Conservation (phyloP, 2,888 invertebrate genomes). For the Dastarcus helophoroides region DNA sequence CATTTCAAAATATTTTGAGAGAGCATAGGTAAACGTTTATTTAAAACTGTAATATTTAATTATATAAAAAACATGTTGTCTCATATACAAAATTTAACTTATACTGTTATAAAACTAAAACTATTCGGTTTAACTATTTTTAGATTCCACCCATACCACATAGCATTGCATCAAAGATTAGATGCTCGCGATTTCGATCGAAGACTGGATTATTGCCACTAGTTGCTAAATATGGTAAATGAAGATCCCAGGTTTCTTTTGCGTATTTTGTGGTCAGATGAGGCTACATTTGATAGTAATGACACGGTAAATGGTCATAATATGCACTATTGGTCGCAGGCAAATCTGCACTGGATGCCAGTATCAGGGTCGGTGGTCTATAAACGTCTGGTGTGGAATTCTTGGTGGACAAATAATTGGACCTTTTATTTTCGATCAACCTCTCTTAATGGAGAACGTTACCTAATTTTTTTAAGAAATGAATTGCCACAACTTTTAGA, state of each 20-base stretch:
- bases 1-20: too few species aligned
- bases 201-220: neutral
- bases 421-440: too few species aligned
- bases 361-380: neutral
- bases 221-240: neutral
- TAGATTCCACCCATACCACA: conserved; percentile 2
- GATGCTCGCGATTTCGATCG: neutral
- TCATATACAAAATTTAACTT: too few species aligned
- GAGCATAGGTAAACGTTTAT: too few species aligned
- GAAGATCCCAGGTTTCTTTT: neutral
- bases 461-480: neutral
- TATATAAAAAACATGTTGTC: too few species aligned
- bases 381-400: neutral
- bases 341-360: neutral
- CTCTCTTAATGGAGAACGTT: neutral
- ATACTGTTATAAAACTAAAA: too few species aligned
- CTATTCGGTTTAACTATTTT: too few species aligned
- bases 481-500: neutral
- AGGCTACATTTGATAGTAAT: neutral
- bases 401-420: conserved; percentile 1
- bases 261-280: neutral
- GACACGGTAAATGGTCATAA: neutral
- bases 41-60: too few species aligned
- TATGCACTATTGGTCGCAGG: neutral
- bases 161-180: neutral